Evolutionary conservation across 2,888 invertebrate genomes (phyloP).

Genomic region (Diploptera punctata): DNA sequence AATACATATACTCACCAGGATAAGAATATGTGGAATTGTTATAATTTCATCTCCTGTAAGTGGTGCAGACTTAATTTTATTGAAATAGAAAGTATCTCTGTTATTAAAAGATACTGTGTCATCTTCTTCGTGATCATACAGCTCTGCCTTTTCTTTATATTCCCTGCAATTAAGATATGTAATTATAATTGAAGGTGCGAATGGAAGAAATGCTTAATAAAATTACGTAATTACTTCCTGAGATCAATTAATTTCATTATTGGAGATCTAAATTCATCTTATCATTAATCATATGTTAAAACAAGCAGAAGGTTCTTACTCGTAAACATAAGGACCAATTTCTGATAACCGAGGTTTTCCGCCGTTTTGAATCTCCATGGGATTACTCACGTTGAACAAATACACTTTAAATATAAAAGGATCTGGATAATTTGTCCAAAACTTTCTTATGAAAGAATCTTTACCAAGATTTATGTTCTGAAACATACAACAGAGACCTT

Average conservation of each 20-base stretch:
- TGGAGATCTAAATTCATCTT: too few species aligned
- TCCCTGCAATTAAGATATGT: conserved; percentile 73
- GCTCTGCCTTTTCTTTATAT: conserved; percentile 81
- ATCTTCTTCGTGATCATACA: conserved; percentile 73
- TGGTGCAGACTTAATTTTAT: conserved; percentile 65
- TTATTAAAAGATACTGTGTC: conserved; percentile 77
- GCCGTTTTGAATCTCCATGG: background rate
- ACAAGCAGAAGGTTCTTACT: background rate
- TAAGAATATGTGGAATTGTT: conserved; percentile 71
- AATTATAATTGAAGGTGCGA: too few species aligned
- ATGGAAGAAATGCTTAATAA: too few species aligned
- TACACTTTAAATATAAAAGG: background rate
- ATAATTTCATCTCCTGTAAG: conserved; percentile 77
- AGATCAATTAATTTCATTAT: too few species aligned
- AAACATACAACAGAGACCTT: too few species aligned
- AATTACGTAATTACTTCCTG: too few species aligned
- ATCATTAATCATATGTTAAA: too few species aligned
- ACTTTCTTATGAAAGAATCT: background rate
- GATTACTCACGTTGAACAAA: background rate
- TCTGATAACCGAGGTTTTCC: background rate
- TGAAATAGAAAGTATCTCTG: conserved; percentile 72
- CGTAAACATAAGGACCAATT: background rate
- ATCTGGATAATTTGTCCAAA: background rate
- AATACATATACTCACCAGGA: conserved; percentile 72
- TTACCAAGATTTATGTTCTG: background rate